phyloP scores from a whole-genome alignment of 2,113 vertebrate genomes.

The Actenoides hombroni region DNA sequence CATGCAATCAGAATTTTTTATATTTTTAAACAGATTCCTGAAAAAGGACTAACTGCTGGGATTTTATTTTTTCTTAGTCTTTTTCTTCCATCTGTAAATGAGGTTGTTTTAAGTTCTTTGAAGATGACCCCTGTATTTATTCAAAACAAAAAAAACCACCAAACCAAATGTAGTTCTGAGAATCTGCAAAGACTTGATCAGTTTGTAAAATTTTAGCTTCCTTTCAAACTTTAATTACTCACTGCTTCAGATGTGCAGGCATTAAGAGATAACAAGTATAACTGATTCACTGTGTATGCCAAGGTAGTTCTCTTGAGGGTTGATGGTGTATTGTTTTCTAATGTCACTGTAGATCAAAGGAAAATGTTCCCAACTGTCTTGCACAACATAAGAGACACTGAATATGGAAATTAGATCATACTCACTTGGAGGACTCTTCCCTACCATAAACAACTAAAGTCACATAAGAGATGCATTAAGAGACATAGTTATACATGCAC shows the following conservation, averaged over 20 bases:
- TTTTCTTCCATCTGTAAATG: background rate
- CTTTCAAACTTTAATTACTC: slow-evolving; percentile 13
- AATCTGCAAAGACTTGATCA: background rate
- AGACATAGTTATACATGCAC: background rate
- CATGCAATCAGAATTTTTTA: background rate
- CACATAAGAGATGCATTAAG: background rate
- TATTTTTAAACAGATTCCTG: background rate
- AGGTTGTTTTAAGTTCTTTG: background rate
- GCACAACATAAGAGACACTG: background rate
- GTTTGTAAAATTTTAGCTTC: slow-evolving; percentile 7
- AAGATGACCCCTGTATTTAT: background rate
- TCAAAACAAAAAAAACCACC: background rate
- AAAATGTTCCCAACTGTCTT: background rate
- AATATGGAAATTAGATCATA: background rate
- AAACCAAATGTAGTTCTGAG: background rate
- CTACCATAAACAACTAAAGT: background rate
- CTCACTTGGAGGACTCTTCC: background rate
- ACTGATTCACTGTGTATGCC: background rate
- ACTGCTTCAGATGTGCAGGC: slow-evolving; percentile 19
- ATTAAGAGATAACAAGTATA: slow-evolving; percentile 45
- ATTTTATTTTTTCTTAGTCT: background rate
- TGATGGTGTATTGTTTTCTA: background rate
- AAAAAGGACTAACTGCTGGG: background rate
- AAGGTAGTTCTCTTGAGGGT: slow-evolving; percentile 8
- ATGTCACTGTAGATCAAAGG: slow-evolving; percentile 22